phyloP scores from a whole-genome alignment of 2,888 invertebrate genomes.

The Drosophila kambysellisi region DNA sequence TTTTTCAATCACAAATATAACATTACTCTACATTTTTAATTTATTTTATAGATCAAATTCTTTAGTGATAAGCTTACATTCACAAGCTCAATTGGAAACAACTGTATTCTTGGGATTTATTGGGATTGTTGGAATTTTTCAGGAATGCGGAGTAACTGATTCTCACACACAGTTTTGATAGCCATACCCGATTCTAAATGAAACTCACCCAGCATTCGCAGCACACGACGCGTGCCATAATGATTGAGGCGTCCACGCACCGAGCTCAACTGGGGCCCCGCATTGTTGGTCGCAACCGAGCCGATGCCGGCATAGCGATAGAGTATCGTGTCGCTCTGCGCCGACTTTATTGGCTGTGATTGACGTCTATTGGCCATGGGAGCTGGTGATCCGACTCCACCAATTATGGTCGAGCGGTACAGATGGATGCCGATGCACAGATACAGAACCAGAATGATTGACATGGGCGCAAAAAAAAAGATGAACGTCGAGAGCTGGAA shows the following conservation, averaged over 20 bases:
- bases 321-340: constrained; percentile 76
- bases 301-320: constrained; percentile 84
- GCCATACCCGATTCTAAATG: not conserved
- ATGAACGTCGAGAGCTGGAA: constrained; percentile 89
- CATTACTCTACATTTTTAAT: no score
- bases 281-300: constrained; percentile 22
- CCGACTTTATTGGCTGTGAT: constrained; percentile 55
- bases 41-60: not conserved
- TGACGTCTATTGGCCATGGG: constrained; percentile 85
- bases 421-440: constrained; percentile 90
- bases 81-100: not conserved
- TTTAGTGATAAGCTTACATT: not conserved
- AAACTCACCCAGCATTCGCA: constrained; percentile 91
- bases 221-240: constrained; percentile 89
- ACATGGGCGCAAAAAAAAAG: constrained; percentile 95
- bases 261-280: constrained; percentile 86
- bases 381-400: constrained; percentile 75
- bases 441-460: constrained; percentile 93
- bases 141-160: not conserved
- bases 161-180: not conserved
- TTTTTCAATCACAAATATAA: not conserved
- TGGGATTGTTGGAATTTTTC: not conserved
- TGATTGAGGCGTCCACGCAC: constrained; percentile 85
- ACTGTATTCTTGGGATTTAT: not conserved
- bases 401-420: constrained; percentile 85